Conservation (phyloP, 2,888 invertebrate species). For the Dryococelus australis region DNA sequence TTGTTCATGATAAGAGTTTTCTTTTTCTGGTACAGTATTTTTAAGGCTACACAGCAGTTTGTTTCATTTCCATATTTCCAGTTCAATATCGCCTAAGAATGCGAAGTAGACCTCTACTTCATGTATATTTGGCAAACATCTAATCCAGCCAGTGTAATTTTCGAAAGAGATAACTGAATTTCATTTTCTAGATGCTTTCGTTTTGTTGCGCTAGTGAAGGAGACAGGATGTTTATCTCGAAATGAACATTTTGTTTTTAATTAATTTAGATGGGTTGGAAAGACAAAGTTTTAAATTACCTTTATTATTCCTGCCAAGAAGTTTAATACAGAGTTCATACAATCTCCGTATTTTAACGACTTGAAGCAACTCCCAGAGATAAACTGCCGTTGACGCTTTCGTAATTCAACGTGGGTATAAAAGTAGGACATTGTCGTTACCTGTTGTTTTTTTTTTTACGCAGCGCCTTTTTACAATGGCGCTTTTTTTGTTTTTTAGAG, state of each 20-base stretch:
- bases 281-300: not conserved
- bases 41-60: too few relatives aligned
- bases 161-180: not conserved
- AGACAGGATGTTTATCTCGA: not conserved
- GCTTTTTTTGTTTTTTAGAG: too few relatives aligned
- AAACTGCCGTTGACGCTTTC: not conserved
- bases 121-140: not conserved
- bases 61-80: too few relatives aligned
- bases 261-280: not conserved
- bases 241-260: not conserved
- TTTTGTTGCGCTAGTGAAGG: not conserved
- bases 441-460: too few relatives aligned
- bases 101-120: too few relatives aligned
- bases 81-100: too few relatives aligned
- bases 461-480: too few relatives aligned
- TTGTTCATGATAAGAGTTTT: too few relatives aligned
- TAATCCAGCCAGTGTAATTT: not conserved
- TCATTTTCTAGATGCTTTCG: not conserved
- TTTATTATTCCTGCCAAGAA: not conserved
- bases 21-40: too few relatives aligned
- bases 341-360: not conserved
- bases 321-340: not conserved
- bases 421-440: too few relatives aligned
- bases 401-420: too few relatives aligned
- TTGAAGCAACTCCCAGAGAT: not conserved